Conservation (phyloP, 2,888 invertebrate genomes). For the Prosapia bicincta region DNA sequence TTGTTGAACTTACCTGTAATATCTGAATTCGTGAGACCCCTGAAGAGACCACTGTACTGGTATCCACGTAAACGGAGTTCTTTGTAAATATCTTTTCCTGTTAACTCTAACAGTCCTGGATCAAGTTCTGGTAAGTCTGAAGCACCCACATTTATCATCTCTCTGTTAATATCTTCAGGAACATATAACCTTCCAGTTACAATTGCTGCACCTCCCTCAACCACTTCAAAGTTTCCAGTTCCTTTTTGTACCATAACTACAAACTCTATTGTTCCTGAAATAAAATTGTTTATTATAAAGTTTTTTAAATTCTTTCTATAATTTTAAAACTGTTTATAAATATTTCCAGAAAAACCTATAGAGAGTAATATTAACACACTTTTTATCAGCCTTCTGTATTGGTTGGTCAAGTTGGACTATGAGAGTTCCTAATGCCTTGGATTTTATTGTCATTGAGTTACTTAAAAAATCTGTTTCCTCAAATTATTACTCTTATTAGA, state of each 20-base stretch:
- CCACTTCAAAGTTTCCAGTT: constrained; percentile 57
- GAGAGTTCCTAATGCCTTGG: no score
- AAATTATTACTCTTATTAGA: no score
- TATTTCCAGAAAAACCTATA: no score
- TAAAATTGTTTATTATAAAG: not conserved
- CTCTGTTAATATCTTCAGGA: constrained; percentile 53
- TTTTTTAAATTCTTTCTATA: no score
- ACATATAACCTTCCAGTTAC: constrained; percentile 66
- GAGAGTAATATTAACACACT: no score
- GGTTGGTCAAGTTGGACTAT: no score
- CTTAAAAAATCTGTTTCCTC: no score
- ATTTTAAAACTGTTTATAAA: no score
- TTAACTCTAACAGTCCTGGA: constrained; percentile 52
- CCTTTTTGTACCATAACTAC: constrained; percentile 58
- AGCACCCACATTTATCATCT: constrained; percentile 51
- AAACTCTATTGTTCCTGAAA: constrained; percentile 48
- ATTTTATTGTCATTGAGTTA: no score
- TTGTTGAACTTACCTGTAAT: constrained; percentile 47
- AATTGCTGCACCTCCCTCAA: constrained; percentile 65
- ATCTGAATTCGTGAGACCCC: constrained; percentile 56
- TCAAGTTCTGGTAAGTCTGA: constrained; percentile 45
- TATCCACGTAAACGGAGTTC: constrained; percentile 54
- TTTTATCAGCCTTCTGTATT: no score
- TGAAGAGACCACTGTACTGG: constrained; percentile 57
- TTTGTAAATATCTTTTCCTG: constrained; percentile 49